phyloP scores from a whole-genome alignment of 2,888 invertebrate genomes.

The Luffia ferchaultella region DNA sequence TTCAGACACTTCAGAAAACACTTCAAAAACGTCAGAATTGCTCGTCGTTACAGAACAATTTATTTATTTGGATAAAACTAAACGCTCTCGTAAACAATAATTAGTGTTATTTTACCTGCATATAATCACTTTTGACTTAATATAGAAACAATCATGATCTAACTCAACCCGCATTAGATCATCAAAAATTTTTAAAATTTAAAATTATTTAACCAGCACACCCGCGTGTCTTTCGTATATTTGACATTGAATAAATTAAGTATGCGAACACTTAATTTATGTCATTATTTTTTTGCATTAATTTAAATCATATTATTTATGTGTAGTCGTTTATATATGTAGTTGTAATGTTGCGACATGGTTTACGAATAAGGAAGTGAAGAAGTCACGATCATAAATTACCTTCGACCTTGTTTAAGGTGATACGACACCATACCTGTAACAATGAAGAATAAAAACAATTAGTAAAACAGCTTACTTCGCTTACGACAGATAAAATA shows the following conservation, averaged over 20 bases:
- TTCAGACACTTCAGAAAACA: too few species aligned
- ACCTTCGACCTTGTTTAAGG: slow-evolving; percentile 21
- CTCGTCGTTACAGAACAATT: too few species aligned
- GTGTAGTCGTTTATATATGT: not conserved
- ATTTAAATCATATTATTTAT: not conserved
- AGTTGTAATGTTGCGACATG: not conserved
- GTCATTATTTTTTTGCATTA: not conserved
- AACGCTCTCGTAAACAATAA: too few species aligned
- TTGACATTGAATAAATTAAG: not conserved
- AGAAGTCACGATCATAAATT: slow-evolving; percentile 1
- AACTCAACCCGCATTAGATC: too few species aligned
- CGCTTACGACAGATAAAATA: too few species aligned
- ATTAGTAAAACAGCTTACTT: slow-evolving; percentile 43
- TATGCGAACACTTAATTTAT: not conserved
- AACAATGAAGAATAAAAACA: slow-evolving; percentile 53
- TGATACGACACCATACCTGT: slow-evolving; percentile 38
- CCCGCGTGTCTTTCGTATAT: not conserved
- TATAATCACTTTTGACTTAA: too few species aligned
- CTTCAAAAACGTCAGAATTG: too few species aligned
- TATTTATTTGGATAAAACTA: too few species aligned
- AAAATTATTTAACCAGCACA: not conserved
- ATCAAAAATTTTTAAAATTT: too few species aligned
- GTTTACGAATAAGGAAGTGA: not conserved
- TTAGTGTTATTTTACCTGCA: too few species aligned
- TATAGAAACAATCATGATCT: too few species aligned